Percentiles rank a stretch among this genome's conserved stretches.
Evolutionary conservation across 2,797 vertebrate species (phyloP).

Genomic region (Onychomys arenicola): DNA sequence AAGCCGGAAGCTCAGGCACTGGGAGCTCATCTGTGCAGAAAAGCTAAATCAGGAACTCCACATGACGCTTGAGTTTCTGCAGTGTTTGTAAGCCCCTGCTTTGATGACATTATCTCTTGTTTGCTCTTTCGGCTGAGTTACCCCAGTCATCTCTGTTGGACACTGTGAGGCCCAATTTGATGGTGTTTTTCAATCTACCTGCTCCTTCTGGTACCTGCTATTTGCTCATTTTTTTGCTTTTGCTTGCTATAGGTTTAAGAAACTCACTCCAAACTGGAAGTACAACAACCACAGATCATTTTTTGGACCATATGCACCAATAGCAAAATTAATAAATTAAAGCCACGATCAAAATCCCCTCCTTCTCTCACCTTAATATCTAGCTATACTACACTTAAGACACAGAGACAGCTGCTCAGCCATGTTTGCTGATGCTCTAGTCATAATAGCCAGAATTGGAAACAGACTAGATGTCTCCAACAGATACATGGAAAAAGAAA

Average conservation of each 20-base stretch:
- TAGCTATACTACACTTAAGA: neutral
- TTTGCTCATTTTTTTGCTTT: neutral
- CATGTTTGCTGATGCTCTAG: neutral
- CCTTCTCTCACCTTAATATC: neutral
- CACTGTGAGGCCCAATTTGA: neutral
- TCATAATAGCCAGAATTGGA: neutral
- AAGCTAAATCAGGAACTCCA: neutral
- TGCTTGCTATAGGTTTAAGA: neutral
- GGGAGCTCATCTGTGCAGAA: neutral
- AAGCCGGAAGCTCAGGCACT: neutral
- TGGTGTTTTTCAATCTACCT: neutral
- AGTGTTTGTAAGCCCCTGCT: neutral
- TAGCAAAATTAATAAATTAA: slow-evolving; percentile 5
- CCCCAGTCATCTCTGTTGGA: neutral
- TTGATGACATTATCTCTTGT: neutral
- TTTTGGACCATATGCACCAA: neutral
- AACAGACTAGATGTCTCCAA: neutral
- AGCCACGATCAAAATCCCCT: neutral
- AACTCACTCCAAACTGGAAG: neutral
- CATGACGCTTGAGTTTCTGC: neutral
- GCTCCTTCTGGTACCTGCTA: neutral
- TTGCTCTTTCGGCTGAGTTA: neutral
- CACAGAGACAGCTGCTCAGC: neutral
- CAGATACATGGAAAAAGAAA: neutral
- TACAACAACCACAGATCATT: neutral